phyloP scores from a whole-genome alignment of 2,888 invertebrate genomes.

The Pollenia angustigena region DNA sequence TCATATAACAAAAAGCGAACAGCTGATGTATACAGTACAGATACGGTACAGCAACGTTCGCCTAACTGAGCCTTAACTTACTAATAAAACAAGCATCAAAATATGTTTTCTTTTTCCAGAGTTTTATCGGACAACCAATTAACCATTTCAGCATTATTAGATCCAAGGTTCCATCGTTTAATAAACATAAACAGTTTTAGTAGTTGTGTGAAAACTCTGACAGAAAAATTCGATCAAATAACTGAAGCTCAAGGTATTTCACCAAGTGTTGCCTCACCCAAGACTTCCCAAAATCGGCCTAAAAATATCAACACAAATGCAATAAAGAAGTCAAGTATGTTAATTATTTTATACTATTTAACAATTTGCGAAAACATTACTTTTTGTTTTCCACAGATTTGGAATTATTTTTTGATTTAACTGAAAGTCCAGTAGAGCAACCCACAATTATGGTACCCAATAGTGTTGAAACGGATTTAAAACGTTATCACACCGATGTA shows the following conservation, averaged over 20 bases:
- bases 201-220: constrained; percentile 78
- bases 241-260: constrained; percentile 68
- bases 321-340: constrained; percentile 73
- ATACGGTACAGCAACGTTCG: too few species aligned
- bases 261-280: constrained; percentile 43
- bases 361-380: background rate
- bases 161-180: constrained; percentile 82
- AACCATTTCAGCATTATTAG: constrained; percentile 82
- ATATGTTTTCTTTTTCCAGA: constrained; percentile 64
- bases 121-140: constrained; percentile 80
- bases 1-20: too few species aligned
- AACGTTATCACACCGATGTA: constrained; percentile 81
- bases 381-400: constrained; percentile 76
- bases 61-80: too few species aligned
- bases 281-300: constrained; percentile 50
- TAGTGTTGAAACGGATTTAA: constrained; percentile 80
- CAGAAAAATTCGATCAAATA: constrained; percentile 79
- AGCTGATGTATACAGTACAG: too few species aligned
- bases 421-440: constrained; percentile 75
- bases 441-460: constrained; percentile 74
- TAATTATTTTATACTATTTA: background rate
- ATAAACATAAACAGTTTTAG: constrained; percentile 79
- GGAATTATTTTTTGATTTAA: constrained; percentile 81
- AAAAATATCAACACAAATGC: constrained; percentile 57
- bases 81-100: too few species aligned